A percentile compares a stretch with the other conserved stretches of the same genome.
Evolutionary conservation across 2,113 vertebrate species (phyloP).

Genomic region (Sorex fumeus): DNA sequence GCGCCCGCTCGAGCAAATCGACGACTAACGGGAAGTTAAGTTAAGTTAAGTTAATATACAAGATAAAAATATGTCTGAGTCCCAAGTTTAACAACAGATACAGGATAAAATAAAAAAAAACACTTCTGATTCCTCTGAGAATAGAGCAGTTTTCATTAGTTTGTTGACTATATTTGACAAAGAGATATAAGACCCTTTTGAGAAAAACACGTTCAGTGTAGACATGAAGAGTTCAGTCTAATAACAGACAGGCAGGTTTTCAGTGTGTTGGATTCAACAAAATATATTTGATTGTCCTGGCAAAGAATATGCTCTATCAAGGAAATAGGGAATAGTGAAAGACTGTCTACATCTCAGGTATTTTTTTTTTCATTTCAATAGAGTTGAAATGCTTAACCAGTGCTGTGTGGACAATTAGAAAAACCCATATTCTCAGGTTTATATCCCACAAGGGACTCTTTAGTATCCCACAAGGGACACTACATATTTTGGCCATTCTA

Average conservation of each 20-base stretch:
- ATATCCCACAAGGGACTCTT: background rate
- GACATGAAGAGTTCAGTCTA: background rate
- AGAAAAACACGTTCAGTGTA: background rate
- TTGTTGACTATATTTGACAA: background rate
- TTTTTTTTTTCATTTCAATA: no score
- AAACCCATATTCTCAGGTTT: background rate
- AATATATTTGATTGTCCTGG: background rate
- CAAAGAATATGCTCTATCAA: background rate
- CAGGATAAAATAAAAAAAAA: background rate
- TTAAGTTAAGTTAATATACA: no score
- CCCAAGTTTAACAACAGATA: background rate
- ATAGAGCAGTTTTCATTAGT: background rate
- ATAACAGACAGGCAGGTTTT: background rate
- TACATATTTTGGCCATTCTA: background rate
- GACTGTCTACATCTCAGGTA: background rate
- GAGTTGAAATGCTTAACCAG: background rate
- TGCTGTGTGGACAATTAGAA: background rate
- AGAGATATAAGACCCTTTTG: constrained; percentile 7
- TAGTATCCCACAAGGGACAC: no score
- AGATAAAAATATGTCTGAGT: no score
- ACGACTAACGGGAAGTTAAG: no score
- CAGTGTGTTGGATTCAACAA: no score
- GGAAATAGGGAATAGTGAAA: background rate
- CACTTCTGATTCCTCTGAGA: background rate
- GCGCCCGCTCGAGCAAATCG: no score